Conservation (phyloP, 92 coral and sea anemone genomes). For the Paragorgia papillata region DNA sequence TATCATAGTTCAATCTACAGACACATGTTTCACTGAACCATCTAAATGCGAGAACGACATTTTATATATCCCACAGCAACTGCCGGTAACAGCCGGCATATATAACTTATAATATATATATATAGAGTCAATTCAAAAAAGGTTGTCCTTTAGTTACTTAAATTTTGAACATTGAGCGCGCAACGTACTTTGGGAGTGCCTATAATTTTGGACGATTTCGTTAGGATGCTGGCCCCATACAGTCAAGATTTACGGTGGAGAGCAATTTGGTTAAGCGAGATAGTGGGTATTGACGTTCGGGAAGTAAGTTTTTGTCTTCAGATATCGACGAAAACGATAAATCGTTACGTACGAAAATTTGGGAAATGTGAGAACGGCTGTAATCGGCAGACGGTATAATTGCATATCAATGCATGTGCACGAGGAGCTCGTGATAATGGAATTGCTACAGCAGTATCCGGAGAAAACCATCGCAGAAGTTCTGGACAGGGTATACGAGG, state of each 20-base stretch:
- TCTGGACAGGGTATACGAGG: slow-evolving; percentile 33
- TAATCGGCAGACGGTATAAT: slow-evolving; percentile 1
- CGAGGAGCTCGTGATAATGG: slow-evolving; percentile 49
- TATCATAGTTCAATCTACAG: too few species aligned
- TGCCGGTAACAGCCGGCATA: slow-evolving; percentile 5
- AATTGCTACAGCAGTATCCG: slow-evolving; percentile 52
- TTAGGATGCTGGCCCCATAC: slow-evolving; percentile 31
- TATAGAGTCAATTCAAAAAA: slow-evolving; percentile 3
- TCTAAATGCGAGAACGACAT: too few species aligned
- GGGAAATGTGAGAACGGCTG: neutral
- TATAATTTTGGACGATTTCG: neutral
- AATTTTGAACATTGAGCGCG: slow-evolving; percentile 2
- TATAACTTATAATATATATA: too few species aligned
- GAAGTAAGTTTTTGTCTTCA: neutral
- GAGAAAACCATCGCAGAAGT: slow-evolving; percentile 52
- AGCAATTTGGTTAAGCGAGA: slow-evolving; percentile 7
- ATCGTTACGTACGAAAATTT: neutral
- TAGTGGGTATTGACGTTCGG: neutral
- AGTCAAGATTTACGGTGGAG: slow-evolving; percentile 44
- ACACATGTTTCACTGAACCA: too few species aligned
- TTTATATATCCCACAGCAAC: too few species aligned
- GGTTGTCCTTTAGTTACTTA: neutral
- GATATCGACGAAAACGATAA: neutral
- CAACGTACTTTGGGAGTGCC: neutral
- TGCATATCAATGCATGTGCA: slow-evolving; percentile 45